Base-by-base conservation (phyloP, 2,113 vertebrate genomes). In the Poeciliopsis prolifica region DNA sequence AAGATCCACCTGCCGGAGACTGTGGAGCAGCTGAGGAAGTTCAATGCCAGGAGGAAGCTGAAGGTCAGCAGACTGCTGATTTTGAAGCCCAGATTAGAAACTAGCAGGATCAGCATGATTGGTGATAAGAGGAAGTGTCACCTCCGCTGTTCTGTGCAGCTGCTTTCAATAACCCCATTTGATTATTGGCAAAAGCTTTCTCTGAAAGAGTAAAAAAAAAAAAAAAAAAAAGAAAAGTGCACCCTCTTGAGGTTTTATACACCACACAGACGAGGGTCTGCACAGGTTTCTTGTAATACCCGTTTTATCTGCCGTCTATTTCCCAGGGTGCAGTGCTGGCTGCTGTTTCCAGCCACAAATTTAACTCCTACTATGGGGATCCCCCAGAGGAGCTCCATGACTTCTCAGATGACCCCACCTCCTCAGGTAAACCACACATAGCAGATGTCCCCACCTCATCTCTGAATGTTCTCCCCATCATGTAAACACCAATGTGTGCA, bases 1-100 rank as follows among this genome's bases (percentile, higher is more conserved):
- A 99, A 99, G 94, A 99, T 99, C 94, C 98, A 99, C 94, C 96
- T 99, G 91, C 98, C 96, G 65, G 98, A 99, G 93, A 99, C 98
- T 6, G 98, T 99, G 89, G 98, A 99, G 75, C 98, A 99, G 90
- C 95, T 99, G 95, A 96, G 98, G 88, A 99, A 99, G 94, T 99
- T 99, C 92, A 99, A 99, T 80, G 97, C 96, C 91, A 95, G 98
- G 93, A 96, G 98, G 92, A 99, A 99, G 95, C 94, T 99, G 90
- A 99, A 99, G 97, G 98, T 98, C 90, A 84, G 85, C 48, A 2
- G 3, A 0, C 35, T 58, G 51, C 51, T 58, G 15, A 28, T 30
- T 1, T 64, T 28, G 7, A 19, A 17, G 19, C 44, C 13, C 58
- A 17, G 14, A 64, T 12, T 24, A 8, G 8, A 64, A 31, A 17